These are phyloP conservation scores for Idaea dimidiata DNA, from an alignment of 2,888 invertebrate genomes.

Conservation along the genomic window DNA sequence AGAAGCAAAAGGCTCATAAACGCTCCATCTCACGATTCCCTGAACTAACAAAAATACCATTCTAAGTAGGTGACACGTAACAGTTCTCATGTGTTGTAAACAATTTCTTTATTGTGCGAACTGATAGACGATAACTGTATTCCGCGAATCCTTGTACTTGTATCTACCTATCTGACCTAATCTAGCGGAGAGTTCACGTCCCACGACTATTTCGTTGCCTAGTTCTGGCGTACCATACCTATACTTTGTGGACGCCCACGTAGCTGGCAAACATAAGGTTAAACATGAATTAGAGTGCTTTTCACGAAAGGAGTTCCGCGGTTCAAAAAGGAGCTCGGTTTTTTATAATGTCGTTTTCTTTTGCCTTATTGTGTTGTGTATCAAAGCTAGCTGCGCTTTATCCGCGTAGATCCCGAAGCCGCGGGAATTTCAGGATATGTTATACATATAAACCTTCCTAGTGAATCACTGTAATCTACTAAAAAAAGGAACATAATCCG, in stretches of 20 bases:
- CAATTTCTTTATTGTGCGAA: constrained; percentile 23
- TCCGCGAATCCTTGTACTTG: background rate
- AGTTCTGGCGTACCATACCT: background rate
- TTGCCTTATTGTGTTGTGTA: too few species aligned
- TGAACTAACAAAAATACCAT: background rate
- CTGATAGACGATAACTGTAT: constrained; percentile 24
- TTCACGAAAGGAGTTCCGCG: too few species aligned
- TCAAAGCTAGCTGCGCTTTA: too few species aligned
- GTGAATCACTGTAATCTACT: too few species aligned
- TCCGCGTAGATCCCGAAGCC: too few species aligned
- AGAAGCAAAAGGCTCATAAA: background rate
- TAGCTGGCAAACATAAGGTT: background rate
- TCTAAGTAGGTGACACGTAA: background rate
- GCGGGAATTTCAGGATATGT: too few species aligned
- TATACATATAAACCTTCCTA: too few species aligned
- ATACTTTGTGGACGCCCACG: background rate
- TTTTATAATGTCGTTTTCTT: too few species aligned
- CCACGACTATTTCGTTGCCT: background rate
- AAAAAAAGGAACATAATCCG: too few species aligned
- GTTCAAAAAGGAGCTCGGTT: too few species aligned
- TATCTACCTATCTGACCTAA: background rate
- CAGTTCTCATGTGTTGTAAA: constrained; percentile 6
- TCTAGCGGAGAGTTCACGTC: background rate
- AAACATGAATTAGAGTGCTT: background rate
- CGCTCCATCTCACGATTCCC: background rate